Conservation (phyloP, 2,888 invertebrate species). For the Pterobdella sp. region DNA sequence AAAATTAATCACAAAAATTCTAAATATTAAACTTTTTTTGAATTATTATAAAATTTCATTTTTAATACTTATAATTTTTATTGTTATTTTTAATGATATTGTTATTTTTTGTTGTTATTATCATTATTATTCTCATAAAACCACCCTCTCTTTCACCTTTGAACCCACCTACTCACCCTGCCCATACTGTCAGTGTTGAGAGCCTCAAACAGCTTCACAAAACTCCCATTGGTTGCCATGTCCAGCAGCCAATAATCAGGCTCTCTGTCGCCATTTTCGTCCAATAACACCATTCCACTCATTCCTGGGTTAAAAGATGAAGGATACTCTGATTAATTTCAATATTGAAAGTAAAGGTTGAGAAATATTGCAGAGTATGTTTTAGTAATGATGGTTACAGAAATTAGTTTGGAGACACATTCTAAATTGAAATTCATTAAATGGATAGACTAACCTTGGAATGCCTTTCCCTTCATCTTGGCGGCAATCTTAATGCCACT, state of each 20-base stretch:
- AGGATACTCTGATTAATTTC: not conserved
- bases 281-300: slow-evolving; percentile 43
- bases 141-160: not conserved
- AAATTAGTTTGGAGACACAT: too few relatives aligned
- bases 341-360: not conserved
- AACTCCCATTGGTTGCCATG: slow-evolving; percentile 36
- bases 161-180: slow-evolving; percentile 25
- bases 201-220: slow-evolving; percentile 33
- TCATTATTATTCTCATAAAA: not conserved
- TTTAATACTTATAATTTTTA: too few relatives aligned
- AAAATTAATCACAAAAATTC: too few relatives aligned
- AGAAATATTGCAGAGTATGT: not conserved
- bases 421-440: too few relatives aligned
- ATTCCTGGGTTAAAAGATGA: slow-evolving; percentile 39
- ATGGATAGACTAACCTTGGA: slow-evolving; percentile 33
- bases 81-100: too few relatives aligned
- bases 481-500: slow-evolving; percentile 31
- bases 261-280: slow-evolving; percentile 44
- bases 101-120: not conserved
- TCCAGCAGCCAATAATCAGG: slow-evolving; percentile 45
- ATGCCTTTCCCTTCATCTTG: slow-evolving; percentile 31
- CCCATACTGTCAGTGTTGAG: slow-evolving; percentile 29
- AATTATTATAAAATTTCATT: too few relatives aligned
- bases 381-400: not conserved
- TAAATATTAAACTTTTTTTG: too few relatives aligned